phyloP scores from a whole-genome alignment of 2,797 vertebrate species.

The Steatocranus sp. region DNA sequence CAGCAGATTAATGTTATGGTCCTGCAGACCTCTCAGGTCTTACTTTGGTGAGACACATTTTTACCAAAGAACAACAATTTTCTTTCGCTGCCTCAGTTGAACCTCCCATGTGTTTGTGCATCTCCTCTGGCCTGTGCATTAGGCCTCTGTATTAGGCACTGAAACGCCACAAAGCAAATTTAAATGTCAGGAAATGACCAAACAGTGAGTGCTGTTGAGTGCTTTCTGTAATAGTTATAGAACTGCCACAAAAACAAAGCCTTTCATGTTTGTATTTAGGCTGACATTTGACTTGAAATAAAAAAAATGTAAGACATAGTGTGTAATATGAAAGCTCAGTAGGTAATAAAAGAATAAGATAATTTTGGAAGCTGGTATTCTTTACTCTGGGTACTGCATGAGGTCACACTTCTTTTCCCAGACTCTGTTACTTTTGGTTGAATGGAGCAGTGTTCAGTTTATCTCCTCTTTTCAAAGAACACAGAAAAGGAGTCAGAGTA shows the following conservation, averaged over 20 bases:
- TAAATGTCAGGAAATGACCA: background rate
- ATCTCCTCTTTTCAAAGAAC: constrained; percentile 48
- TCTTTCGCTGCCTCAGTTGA: background rate
- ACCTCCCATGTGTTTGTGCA: background rate
- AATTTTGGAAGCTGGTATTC: background rate
- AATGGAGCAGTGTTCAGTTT: constrained; percentile 40
- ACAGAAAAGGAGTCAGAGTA: constrained; percentile 21
- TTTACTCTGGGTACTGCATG: constrained; percentile 30
- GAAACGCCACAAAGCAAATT: background rate
- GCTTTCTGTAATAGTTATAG: background rate
- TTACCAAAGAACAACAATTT: background rate
- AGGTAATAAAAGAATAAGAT: background rate
- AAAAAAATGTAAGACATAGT: background rate
- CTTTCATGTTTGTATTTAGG: background rate
- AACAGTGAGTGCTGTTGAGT: background rate
- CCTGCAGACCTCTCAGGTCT: background rate
- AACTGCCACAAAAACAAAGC: background rate
- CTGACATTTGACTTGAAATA: background rate
- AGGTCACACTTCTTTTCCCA: constrained; percentile 51
- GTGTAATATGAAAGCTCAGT: background rate
- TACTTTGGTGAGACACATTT: background rate
- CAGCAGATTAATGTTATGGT: background rate
- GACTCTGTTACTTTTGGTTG: constrained; percentile 60
- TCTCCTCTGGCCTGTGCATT: background rate
- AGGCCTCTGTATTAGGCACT: background rate